phyloP scores from a whole-genome alignment of 2,113 vertebrate genomes.

The Hippocampus guttulatus region DNA sequence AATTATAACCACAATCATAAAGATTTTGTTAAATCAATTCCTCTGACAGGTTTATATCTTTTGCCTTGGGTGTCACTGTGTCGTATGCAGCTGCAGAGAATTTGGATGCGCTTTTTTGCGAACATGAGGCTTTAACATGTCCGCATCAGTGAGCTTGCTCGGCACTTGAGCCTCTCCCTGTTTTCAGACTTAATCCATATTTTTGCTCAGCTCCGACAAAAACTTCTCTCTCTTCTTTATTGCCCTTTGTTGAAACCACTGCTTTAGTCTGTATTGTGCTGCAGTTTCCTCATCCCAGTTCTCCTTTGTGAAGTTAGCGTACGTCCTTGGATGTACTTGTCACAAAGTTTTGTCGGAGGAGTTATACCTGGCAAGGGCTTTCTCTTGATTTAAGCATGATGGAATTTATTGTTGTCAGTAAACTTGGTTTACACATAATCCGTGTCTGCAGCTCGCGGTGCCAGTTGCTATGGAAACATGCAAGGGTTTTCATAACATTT shows the following conservation, averaged over 20 bases:
- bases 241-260: slow-evolving; percentile 28
- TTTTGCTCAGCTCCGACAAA: slow-evolving; percentile 31
- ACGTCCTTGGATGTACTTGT: slow-evolving; percentile 26
- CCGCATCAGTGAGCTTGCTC: slow-evolving; percentile 28
- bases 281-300: background rate
- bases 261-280: slow-evolving; percentile 28
- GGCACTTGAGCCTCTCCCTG: slow-evolving; percentile 28
- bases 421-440: slow-evolving; percentile 60
- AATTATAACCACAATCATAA: background rate
- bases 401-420: slow-evolving; percentile 72
- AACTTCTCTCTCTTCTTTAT: slow-evolving; percentile 42
- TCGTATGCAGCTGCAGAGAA: background rate
- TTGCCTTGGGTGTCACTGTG: background rate
- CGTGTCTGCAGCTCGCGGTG: slow-evolving; percentile 35
- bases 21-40: background rate
- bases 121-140: slow-evolving; percentile 14
- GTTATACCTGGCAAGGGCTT: slow-evolving; percentile 14
- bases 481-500: slow-evolving; percentile 56
- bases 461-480: slow-evolving; percentile 58
- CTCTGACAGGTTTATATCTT: background rate
- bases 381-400: slow-evolving; percentile 53
- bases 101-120: slow-evolving; percentile 13
- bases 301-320: slow-evolving; percentile 38
- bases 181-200: slow-evolving; percentile 36
- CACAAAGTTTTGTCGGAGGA: slow-evolving; percentile 23